Base-by-base conservation (phyloP, 2,888 invertebrate species). In the Kuschelorhynchus macadamiae region DNA sequence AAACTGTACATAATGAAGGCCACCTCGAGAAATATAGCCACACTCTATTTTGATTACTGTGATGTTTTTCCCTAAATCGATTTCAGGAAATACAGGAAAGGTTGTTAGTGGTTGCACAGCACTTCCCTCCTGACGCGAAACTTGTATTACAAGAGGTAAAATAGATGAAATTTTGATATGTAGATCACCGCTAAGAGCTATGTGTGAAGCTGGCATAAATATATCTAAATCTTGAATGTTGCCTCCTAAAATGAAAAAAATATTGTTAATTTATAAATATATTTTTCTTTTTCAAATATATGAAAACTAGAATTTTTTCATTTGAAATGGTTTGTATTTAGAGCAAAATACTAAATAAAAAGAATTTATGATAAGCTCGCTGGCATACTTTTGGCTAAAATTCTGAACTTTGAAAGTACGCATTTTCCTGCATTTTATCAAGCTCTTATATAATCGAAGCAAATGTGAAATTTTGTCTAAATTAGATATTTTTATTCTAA, bases 151-250 rank as follows among this genome's bases (percentile, higher is more conserved):
- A 42, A 83, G 78, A 65, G 82, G 82, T 46, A 82, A 79, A 72
- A 82, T 81, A 20, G 84, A 81, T 20, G 85, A 80, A 76, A 93
- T 88, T 81, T 88, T 88, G 74, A 94, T 88, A 80, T 90, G 90
- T 67, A 94, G 88, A 82, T 94, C 93, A 72, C 93, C 93, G 74
- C 92, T 92, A 75, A 94, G 85, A 25, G 93, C 93, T 67, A 91
- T 90, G 80, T 93, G 91, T 47, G 90, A 88, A 72, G 89, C 87
- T n/a, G 93, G 92, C 76, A 92, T 80, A 17, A 75, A 71, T 42
- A 81, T 63, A 70, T 80, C 79, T 63, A 83, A 75, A 12, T 81
- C 83, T 14, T 80, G 80, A 50, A 82, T 82, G 64, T 55, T 30
- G 16, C 56, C 61, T 17, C 67, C 70, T 70, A 20, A 25, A 65